Base-by-base conservation (phyloP, 2,888 invertebrate species). In the Argyresthia albistria region DNA sequence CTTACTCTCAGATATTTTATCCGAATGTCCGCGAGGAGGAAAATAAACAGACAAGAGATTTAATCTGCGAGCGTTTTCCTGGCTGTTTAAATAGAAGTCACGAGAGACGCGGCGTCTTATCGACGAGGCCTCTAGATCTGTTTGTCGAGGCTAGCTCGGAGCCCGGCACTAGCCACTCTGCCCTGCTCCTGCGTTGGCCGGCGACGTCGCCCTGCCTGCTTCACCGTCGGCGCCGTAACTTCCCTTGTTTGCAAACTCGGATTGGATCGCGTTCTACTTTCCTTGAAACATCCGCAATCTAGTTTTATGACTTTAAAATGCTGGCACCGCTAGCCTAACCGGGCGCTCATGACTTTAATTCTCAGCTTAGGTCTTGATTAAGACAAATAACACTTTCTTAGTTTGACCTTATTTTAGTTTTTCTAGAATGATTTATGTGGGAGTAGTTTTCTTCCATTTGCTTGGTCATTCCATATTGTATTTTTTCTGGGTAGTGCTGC, bases 241-340 rank as follows among this genome's bases (percentile, higher is more conserved):
- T 82, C 80, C 76, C 86, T 86, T 87, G 83, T 87, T 87, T 87
- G 82, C 82, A 76, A 84, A 87, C 82, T 86, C 73, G 73, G 86
- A 87, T 86, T 87, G 86, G 82, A 82, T 84, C 79, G 72, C 77
- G 82, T 71, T 78, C 83, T 76, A 82, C 80, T 84, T 83, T 84
- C 78, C 70, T 70, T 69, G 74, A 76, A 73, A 79, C 75, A 79
- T 79, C 76, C 79, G 79, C 78, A 79, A 81, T 82, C 75, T 80
- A 81, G 73, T 84, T 81, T 84, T 82, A 83, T 80, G 80, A 76
- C 81, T 84, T 82, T 79, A 76, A 82, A 81, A 80, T 72, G 69
- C 77, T 73, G 68, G 69, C 68, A 63, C 64, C 67, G 67, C 67
- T 70, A 73, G 71, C 73, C 73, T 70, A 67, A 73, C 60, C 64